Percentiles rank a stretch among this genome's conserved stretches.
These are phyloP conservation scores for Pseudococcus jackbeardsleyi DNA, from an alignment of 2,888 invertebrate species.

Conservation along the genomic window DNA sequence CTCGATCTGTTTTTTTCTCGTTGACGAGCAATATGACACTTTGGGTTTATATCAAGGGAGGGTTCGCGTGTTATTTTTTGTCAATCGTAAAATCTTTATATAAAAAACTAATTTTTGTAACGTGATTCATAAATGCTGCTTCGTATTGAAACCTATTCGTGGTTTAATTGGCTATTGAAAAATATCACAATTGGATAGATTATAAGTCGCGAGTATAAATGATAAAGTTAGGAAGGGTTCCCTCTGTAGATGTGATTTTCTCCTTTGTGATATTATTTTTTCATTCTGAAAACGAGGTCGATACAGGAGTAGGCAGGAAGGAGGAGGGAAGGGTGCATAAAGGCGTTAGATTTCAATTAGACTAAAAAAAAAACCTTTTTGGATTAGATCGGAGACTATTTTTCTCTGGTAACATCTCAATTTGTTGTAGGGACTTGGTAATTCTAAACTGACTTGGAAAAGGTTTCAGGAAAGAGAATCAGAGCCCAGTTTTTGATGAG, in stretches of 20 bases:
- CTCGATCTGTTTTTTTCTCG: background rate
- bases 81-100: background rate
- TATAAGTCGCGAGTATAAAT: slow-evolving; percentile 1
- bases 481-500: too few species aligned
- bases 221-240: background rate
- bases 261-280: background rate
- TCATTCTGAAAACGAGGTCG: background rate
- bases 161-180: slow-evolving; percentile 27
- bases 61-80: background rate
- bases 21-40: slow-evolving; percentile 23
- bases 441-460: background rate
- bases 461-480: background rate
- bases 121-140: background rate
- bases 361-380: background rate
- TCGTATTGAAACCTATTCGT: background rate
- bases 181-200: slow-evolving; percentile 7
- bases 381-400: background rate
- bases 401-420: background rate
- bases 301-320: background rate
- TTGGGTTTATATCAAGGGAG: background rate
- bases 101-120: slow-evolving; percentile 6
- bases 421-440: background rate
- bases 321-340: background rate
- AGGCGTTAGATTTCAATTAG: background rate
- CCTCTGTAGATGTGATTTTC: background rate